Base-by-base conservation (phyloP, 2,113 vertebrate species). In the Pachypanchax playfairii region DNA sequence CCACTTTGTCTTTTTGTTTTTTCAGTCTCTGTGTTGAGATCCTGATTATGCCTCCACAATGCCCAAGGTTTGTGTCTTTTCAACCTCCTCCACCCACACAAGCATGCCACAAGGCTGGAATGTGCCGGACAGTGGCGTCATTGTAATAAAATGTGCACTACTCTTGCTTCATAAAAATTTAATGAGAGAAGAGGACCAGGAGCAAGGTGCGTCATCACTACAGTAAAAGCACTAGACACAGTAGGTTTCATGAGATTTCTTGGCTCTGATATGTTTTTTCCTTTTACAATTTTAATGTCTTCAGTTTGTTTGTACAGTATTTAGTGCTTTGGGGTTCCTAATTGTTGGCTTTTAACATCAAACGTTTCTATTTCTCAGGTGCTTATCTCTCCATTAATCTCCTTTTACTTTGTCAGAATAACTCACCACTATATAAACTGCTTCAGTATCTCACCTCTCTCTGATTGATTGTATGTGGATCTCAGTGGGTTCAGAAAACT, bases 131-230 rank as follows among this genome's bases (percentile, higher is more conserved):
- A 79, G 75, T 81, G 79, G 83, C 77, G 77, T 87, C 77, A 83
- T 73, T 72, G 79, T 83, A 81, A 87, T 87, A 90, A 88, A 86
- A 85, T 68, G 72, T 64, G 63, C 61, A 63, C 76, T 82, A 79
- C 86, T 70, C 72, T 78, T 58, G 83, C 68, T 77, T 87, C 76
- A 84, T 85, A 83, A 88, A 87, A 69, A 74, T 86, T 87, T 87
- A 88, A 90, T 82, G 77, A 85, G 75, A 75, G 66, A 70, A 82
- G 41, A 55, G 66, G 75, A 75, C 73, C 63, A 52, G 70, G 10
- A 24, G 73, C 78, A 80, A 25, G 77, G 70, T 84, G 79, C 72
- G 83, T 87, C 78, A 86, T 82, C 63, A 38, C 78, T 80, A 85
- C 81, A 82, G 64, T 75, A 60, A 77, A 85, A 78, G 65, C 50